A percentile compares a stretch with the other conserved stretches of the same genome.
phyloP scores from a whole-genome alignment of 2,888 invertebrate genomes.

The Neoaliturus tenellus region DNA sequence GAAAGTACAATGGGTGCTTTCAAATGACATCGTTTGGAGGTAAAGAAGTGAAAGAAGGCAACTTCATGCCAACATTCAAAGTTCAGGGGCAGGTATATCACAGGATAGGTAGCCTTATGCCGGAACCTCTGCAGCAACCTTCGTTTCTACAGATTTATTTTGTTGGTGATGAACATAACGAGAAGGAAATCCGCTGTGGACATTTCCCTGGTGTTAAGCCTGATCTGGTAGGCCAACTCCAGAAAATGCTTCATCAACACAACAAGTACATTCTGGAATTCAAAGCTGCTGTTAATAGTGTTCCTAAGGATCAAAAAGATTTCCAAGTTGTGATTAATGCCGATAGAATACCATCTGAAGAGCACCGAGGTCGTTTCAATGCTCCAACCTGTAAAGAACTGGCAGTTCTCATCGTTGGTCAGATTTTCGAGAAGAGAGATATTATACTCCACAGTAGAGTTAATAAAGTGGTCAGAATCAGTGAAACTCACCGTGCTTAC shows the following conservation, averaged over 20 bases:
- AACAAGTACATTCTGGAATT: constrained; percentile 58
- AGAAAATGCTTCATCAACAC: constrained; percentile 56
- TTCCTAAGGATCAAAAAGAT: constrained; percentile 42
- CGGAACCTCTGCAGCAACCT: constrained; percentile 53
- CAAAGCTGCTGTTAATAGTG: constrained; percentile 57
- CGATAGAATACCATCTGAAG: constrained; percentile 53
- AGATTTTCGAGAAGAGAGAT: constrained; percentile 57
- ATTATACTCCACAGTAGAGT: constrained; percentile 64
- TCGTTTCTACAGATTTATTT: constrained; percentile 66
- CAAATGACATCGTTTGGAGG: constrained; percentile 62
- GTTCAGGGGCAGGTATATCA: constrained; percentile 65
- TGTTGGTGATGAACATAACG: constrained; percentile 55
- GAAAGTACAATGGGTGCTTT: constrained; percentile 59
- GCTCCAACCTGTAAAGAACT: constrained; percentile 58
- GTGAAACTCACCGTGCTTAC: constrained; percentile 63
- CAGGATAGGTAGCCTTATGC: constrained; percentile 61
- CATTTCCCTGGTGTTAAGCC: constrained; percentile 1
- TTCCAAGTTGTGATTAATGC: constrained; percentile 58
- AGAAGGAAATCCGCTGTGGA: constrained; percentile 54
- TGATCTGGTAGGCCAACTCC: constrained; percentile 53
- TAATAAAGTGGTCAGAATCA: constrained; percentile 56
- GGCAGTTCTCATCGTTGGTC: constrained; percentile 53
- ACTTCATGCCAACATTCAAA: constrained; percentile 63
- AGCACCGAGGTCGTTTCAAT: constrained; percentile 53
- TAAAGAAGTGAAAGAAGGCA: constrained; percentile 46